Base-by-base conservation (phyloP, 92 coral and sea anemone genomes). In the Phenganax marumi region DNA sequence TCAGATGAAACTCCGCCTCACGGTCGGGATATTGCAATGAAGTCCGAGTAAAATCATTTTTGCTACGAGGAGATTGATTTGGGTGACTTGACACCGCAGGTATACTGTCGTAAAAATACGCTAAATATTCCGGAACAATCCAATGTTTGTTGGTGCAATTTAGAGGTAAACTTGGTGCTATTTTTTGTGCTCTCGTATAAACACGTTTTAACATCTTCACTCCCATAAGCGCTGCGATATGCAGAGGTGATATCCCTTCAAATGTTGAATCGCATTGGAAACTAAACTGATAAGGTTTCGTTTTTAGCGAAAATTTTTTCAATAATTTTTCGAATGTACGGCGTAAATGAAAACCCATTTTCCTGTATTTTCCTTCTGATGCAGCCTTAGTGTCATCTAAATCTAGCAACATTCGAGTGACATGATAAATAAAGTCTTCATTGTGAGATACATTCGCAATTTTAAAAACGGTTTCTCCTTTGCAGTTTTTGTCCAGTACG, bases 201-300 rank as follows among this genome's bases (percentile, higher is more conserved):
- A 66, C 72, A 10, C 49, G 72, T 10, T 25, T 66, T 66, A 66
- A 23, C 72, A 66, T 66, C 49, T 66, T 50, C 12, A 66, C 49
- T 18, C 72, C 72, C 72, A 66, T 66, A 66, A 66, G 72, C 43
- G 72, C 72, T 6, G 72, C 72, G 50, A 66, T 66, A 66, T 66
- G 72, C 26, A 66, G 17, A 25, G 72, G 72, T 50, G 72, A 66
- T 49, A 66, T 66, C 19, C 72, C 72, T 66, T 66, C 72, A 66
- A 66, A 66, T 66, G 72, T 66, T 39, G 72, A 66, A 66, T 66
- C 72, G 24, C 72, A 66, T 39, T 66, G 72, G 50, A 66, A 66
- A 25, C 72, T 23, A 23, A 49, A 23, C 50, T 66, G 72, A 25
- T 24, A 66, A 25, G 72, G 72, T 24, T 66, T 66, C 1, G 72